A percentile compares a stretch with the other conserved stretches of the same genome.
Conservation (phyloP, 2,888 invertebrate species). For the Tinea trinotella region DNA sequence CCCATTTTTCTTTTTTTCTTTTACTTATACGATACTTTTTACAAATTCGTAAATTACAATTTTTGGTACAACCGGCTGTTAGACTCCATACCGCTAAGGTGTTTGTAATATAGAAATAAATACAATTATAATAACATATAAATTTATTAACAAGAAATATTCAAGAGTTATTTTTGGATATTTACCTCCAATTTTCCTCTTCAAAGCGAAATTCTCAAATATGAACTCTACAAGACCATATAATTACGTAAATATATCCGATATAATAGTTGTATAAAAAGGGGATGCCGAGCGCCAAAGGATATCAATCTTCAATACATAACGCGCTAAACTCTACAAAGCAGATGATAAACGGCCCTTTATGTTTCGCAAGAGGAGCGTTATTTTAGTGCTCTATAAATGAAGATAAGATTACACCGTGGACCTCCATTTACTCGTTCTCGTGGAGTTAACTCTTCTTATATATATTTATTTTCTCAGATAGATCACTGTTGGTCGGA, state of each 20-base stretch:
- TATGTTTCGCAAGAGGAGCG: conserved; percentile 48
- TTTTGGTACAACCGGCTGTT: too few relatives aligned
- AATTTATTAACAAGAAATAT: too few relatives aligned
- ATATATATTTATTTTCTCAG: conserved; percentile 42
- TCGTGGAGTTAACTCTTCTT: conserved; percentile 37
- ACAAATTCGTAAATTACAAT: too few relatives aligned
- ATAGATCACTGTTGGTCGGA: conserved; percentile 31
- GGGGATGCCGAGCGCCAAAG: conserved; percentile 21
- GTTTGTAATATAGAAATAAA: too few relatives aligned
- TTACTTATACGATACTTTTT: too few relatives aligned
- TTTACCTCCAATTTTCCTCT: neutral
- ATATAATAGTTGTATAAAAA: conserved; percentile 14
- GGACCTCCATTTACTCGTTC: conserved; percentile 45
- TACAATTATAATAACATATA: too few relatives aligned
- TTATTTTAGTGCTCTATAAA: conserved; percentile 64
- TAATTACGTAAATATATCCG: conserved; percentile 10
- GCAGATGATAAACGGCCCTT: conserved; percentile 57
- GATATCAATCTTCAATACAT: conserved; percentile 58
- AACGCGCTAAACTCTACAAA: conserved; percentile 46
- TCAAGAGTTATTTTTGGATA: too few relatives aligned
- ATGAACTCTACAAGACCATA: neutral
- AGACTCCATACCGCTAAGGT: too few relatives aligned
- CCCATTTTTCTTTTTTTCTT: too few relatives aligned
- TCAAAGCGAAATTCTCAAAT: neutral
- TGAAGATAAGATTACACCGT: conserved; percentile 57